These are phyloP conservation scores for Nephotettix cincticeps DNA, from an alignment of 1,140 invertebrate species.

Conservation along the genomic window DNA sequence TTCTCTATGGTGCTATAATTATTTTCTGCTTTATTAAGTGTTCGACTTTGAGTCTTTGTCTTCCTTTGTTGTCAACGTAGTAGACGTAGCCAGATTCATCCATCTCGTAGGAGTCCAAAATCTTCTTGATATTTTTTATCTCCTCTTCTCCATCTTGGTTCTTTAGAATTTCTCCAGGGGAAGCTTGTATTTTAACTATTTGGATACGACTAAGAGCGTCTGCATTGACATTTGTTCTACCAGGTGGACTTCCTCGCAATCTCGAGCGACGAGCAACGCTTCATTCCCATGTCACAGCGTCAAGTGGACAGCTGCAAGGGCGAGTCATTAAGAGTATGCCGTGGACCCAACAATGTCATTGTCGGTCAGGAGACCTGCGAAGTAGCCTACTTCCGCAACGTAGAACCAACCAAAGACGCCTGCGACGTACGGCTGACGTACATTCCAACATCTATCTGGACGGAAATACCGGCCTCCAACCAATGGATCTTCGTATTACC, in stretches of 20 bases:
- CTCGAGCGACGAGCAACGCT: constrained; percentile 41
- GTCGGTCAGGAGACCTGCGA: constrained; percentile 39
- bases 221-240: constrained; percentile 43
- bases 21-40: constrained; percentile 47
- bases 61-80: background rate
- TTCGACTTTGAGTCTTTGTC: constrained; percentile 32
- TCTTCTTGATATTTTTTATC: background rate
- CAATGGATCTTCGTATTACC: background rate
- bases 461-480: background rate
- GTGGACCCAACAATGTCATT: constrained; percentile 53
- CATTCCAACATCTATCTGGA: background rate
- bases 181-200: background rate
- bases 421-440: background rate
- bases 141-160: constrained; percentile 4
- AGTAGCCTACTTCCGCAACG: background rate
- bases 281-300: constrained; percentile 50
- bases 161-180: background rate
- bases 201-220: constrained; percentile 42
- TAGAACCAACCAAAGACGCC: background rate
- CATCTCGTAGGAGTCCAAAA: background rate
- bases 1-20: constrained; percentile 49
- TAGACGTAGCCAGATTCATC: background rate
- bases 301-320: constrained; percentile 54
- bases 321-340: constrained; percentile 51
- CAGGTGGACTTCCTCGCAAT: constrained; percentile 45